Evolutionary conservation across 2,113 vertebrate genomes (phyloP).

Genomic region (Pterophyllum scalare): DNA sequence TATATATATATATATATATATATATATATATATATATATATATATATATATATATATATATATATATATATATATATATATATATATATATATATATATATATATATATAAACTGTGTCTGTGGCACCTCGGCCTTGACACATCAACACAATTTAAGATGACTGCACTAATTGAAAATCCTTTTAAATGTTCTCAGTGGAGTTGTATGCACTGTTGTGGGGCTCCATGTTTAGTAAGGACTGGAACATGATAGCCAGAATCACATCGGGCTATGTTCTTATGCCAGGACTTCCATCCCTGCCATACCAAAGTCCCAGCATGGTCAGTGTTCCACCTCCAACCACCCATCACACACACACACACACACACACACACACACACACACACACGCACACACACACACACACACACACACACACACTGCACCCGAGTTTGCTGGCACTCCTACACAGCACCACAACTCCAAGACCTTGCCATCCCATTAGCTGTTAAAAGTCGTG

Average conservation of each 20-base stretch:
- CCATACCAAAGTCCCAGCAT: conserved; percentile 57
- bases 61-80: too few relatives aligned
- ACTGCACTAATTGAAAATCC: conserved; percentile 49
- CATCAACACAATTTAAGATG: conserved; percentile 1
- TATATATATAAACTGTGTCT: too few relatives aligned
- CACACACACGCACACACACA: conserved; percentile 14
- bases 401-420: conserved; percentile 21
- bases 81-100: too few relatives aligned
- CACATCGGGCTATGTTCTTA: conserved; percentile 62
- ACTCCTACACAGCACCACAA: conserved; percentile 26
- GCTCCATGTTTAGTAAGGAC: conserved; percentile 30
- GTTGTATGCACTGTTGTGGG: conserved; percentile 10
- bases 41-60: too few relatives aligned
- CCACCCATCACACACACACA: conserved; percentile 37
- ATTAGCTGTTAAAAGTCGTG: conserved; percentile 24
- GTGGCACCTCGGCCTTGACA: background rate
- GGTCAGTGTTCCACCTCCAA: conserved; percentile 59
- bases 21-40: too few relatives aligned
- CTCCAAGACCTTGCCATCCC: conserved; percentile 37
- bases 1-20: too few relatives aligned
- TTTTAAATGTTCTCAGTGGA: conserved; percentile 37
- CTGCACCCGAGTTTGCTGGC: conserved; percentile 7
- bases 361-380: conserved; percentile 22
- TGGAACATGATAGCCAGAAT: conserved; percentile 51
- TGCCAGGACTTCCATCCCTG: conserved; percentile 55